These are phyloP conservation scores for Alethe diademata DNA, from an alignment of 2,113 vertebrate genomes.

Conservation along the genomic window DNA sequence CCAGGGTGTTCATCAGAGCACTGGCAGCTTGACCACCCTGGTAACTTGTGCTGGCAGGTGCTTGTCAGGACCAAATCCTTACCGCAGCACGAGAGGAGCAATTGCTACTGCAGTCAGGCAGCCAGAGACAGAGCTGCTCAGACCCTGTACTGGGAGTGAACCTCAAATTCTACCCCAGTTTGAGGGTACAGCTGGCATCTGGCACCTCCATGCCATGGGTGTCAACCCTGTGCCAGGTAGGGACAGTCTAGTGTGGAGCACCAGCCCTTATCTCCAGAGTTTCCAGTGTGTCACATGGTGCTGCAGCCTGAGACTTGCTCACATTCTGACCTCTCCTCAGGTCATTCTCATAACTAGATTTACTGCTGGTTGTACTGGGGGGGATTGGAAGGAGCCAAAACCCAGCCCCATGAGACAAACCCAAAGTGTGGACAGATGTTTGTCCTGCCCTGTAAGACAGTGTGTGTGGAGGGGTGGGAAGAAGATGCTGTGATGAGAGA, in stretches of 20 bases:
- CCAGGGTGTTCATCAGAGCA: neutral
- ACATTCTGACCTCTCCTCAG: neutral
- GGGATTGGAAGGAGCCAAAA: neutral
- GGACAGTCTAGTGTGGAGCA: neutral
- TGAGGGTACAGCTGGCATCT: rapidly evolving
- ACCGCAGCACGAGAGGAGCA: neutral
- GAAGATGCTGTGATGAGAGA: neutral
- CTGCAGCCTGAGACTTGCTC: neutral
- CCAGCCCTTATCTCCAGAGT: neutral
- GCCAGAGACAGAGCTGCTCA: neutral
- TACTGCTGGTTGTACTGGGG: neutral
- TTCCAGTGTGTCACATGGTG: neutral
- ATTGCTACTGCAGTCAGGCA: neutral
- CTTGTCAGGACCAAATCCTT: neutral
- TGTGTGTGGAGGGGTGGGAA: neutral
- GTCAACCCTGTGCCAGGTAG: neutral
- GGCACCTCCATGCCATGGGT: rapidly evolving
- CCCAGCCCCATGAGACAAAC: neutral
- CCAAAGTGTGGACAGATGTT: neutral
- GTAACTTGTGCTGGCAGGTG: neutral
- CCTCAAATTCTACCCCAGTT: neutral
- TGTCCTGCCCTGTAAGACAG: neutral
- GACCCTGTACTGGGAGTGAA: neutral
- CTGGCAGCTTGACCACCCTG: neutral
- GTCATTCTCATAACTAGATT: neutral